phyloP scores from a whole-genome alignment of 2,113 vertebrate species.

The Pelmatolapia mariae region DNA sequence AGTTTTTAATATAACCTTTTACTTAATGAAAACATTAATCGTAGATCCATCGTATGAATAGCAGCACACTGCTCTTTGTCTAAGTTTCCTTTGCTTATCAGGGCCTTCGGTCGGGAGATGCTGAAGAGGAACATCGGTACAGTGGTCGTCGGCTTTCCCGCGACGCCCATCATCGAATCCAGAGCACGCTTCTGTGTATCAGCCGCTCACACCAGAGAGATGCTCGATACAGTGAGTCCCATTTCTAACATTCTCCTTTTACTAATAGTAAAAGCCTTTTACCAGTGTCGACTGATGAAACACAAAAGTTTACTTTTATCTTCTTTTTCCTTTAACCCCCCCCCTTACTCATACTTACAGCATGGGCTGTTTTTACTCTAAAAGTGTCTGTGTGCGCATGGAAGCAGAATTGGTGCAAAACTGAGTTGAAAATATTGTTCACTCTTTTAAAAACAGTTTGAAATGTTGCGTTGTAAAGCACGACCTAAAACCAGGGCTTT shows the following conservation, averaged over 20 bases:
- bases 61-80: neutral
- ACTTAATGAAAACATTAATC: neutral
- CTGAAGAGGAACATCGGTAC: constrained; percentile 92
- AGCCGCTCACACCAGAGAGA: constrained; percentile 90
- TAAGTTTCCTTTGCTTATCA: constrained; percentile 35
- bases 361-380: neutral
- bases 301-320: neutral
- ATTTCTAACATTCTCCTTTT: neutral
- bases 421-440: neutral
- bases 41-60: neutral
- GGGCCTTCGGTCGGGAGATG: constrained; percentile 95
- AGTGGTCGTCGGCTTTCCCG: constrained; percentile 94
- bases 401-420: neutral
- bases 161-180: constrained; percentile 96
- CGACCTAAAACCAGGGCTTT: neutral
- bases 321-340: neutral
- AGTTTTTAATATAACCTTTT: neutral
- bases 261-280: neutral
- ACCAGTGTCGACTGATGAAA: neutral
- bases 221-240: constrained; percentile 86
- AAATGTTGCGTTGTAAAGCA: neutral
- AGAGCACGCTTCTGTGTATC: constrained; percentile 94
- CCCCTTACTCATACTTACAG: fast-evolving
- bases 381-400: neutral
- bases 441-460: neutral